These are phyloP conservation scores for Micrasema longulum DNA, from an alignment of 1,140 invertebrate genomes.

Conservation along the genomic window DNA sequence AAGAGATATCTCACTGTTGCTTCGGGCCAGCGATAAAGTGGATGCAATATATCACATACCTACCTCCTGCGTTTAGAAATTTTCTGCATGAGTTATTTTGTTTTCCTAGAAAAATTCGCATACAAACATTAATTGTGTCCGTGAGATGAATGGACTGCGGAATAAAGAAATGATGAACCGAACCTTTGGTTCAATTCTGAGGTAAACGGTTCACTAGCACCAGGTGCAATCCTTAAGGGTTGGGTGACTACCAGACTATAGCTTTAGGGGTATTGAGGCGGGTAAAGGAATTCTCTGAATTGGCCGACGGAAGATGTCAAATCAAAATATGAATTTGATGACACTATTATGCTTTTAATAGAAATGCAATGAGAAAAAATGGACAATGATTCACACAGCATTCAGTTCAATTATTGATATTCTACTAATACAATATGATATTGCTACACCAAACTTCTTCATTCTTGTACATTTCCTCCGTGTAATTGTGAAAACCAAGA, in stretches of 20 bases:
- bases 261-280: constrained; percentile 16
- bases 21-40: too few relatives aligned
- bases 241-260: constrained; percentile 9
- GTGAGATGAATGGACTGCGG: constrained; percentile 23
- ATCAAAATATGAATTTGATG: constrained; percentile 27
- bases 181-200: constrained; percentile 14
- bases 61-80: constrained; percentile 18
- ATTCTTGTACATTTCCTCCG: too few relatives aligned
- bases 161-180: constrained; percentile 43
- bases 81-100: constrained; percentile 27
- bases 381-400: too few relatives aligned
- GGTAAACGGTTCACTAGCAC: constrained; percentile 5
- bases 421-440: too few relatives aligned
- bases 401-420: too few relatives aligned
- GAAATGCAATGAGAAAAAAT: constrained; percentile 8
- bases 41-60: constrained; percentile 6
- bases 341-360: background rate
- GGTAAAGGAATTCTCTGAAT: constrained; percentile 27
- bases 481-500: too few relatives aligned
- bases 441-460: too few relatives aligned
- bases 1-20: too few relatives aligned
- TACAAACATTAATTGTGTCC: constrained; percentile 38
- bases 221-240: constrained; percentile 17
- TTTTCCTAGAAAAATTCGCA: constrained; percentile 28
- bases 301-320: constrained; percentile 12